These are phyloP conservation scores for Nautilus pompilius DNA, from an alignment of 1,140 invertebrate species.

Conservation along the genomic window DNA sequence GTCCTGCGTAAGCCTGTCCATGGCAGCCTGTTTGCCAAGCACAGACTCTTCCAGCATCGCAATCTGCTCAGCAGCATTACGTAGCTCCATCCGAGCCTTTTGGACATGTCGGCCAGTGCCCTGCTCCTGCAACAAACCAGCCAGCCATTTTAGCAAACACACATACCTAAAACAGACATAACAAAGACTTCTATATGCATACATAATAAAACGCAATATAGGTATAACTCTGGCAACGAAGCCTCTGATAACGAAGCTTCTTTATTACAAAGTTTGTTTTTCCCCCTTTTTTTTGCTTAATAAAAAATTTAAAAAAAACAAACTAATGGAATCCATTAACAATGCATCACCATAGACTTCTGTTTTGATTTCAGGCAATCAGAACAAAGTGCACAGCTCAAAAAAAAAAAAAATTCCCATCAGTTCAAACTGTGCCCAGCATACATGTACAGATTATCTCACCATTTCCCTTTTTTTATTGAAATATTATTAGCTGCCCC, in stretches of 20 bases:
- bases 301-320: no score
- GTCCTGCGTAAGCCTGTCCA: slow-evolving; percentile 29
- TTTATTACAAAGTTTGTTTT: no score
- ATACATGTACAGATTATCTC: no score
- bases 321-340: no score
- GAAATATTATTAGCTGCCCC: no score
- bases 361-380: no score
- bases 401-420: no score
- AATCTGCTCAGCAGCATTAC: slow-evolving; percentile 16
- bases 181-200: background rate
- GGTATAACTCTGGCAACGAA: background rate
- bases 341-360: no score
- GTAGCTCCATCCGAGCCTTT: slow-evolving; percentile 17
- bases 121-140: slow-evolving; percentile 1
- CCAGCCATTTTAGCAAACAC: background rate
- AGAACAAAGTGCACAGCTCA: no score
- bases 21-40: slow-evolving; percentile 31
- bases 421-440: no score
- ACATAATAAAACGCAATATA: background rate
- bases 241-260: background rate
- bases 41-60: slow-evolving; percentile 33
- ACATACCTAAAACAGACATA: background rate
- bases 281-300: no score
- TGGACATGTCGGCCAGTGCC: slow-evolving; percentile 10
- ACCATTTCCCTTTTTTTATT: no score